Base-by-base conservation (phyloP, 2,113 vertebrate species). In the Tachysurus fulvidraco region DNA sequence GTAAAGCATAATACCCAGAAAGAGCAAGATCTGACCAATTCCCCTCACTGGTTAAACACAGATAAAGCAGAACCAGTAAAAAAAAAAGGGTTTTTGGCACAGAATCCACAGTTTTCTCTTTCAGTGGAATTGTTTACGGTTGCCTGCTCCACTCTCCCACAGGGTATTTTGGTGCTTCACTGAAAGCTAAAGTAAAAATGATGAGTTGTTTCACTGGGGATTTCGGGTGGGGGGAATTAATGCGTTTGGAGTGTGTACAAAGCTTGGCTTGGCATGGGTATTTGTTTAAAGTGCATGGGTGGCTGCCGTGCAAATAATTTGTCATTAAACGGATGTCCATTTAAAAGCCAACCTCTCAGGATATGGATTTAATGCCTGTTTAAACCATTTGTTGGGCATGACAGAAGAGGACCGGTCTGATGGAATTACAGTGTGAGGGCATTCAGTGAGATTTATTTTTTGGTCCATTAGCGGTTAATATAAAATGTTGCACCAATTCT, bases 21-120 rank as follows among this genome's bases (percentile, higher is more conserved):
- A 81, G 50, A 76, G 81, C 60, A 78, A 74, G 79, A 79, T 78
- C 44, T 77, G 82, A 79, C 65, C 83, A 87, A 30, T 91, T 91
- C 85, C 36, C 85, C 69, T 87, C 86, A 46, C 89, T 90, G 86
- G 85, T 86, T 89, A 65, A 86, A 85, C 86, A 90, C 86, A 91
- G 89, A 93, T 89, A 93, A 93, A 93, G 92, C 89, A 91, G 88
- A 92, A 83, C 78, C 67, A 87, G 90, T 86, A 81, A 79, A 83
- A 85, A 41, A 83, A 83, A 88, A 88, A n/a, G n/a, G n/a, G 36
- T 36, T 36, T 36, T 36, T 80, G 89, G 87, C 87, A 88, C 83
- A 88, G 87, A 90, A 92, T 91, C 64, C 88, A 88, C 91, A 83
- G 86, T 91, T 90, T 92, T 91, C 86, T 90, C 76, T 92, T 92